A percentile compares a stretch with the other conserved stretches of the same genome.
phyloP scores from a whole-genome alignment of 2,797 vertebrate species.

The Linurgus olivaceus region DNA sequence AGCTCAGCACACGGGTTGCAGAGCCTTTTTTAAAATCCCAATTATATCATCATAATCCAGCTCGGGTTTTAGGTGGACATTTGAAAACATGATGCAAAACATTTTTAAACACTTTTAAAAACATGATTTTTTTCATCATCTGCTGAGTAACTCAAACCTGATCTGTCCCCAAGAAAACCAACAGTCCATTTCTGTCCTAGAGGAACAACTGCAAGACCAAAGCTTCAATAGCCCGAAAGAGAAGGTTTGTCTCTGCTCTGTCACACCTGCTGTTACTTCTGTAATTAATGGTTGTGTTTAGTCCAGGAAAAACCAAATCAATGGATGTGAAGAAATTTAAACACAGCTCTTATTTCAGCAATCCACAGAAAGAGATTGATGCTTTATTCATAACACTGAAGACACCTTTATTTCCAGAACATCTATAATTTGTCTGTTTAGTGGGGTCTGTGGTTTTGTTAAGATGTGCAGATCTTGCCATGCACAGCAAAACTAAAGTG shows the following conservation, averaged over 20 bases:
- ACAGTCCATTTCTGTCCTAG: neutral
- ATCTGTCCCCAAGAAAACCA: neutral
- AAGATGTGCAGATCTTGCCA: neutral
- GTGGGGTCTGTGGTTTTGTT: neutral
- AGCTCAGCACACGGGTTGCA: neutral
- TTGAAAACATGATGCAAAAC: neutral
- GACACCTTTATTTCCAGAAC: neutral
- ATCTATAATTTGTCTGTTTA: constrained; percentile 10
- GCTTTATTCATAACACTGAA: neutral
- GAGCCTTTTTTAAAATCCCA: neutral
- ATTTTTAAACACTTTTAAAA: neutral
- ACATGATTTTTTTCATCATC: neutral
- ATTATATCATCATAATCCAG: neutral
- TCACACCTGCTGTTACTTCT: constrained; percentile 28
- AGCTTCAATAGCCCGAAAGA: neutral
- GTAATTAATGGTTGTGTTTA: neutral
- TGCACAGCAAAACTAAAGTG: neutral
- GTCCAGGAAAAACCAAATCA: neutral
- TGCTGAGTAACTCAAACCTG: neutral
- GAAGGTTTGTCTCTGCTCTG: constrained; percentile 29
- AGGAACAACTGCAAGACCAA: neutral
- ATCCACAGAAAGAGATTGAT: neutral
- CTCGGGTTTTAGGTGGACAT: neutral
- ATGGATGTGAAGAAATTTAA: neutral
- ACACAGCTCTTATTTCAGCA: neutral